Evolutionary conservation across 2,797 vertebrate species (phyloP).

Genomic region (Clarias platycephalus): DNA sequence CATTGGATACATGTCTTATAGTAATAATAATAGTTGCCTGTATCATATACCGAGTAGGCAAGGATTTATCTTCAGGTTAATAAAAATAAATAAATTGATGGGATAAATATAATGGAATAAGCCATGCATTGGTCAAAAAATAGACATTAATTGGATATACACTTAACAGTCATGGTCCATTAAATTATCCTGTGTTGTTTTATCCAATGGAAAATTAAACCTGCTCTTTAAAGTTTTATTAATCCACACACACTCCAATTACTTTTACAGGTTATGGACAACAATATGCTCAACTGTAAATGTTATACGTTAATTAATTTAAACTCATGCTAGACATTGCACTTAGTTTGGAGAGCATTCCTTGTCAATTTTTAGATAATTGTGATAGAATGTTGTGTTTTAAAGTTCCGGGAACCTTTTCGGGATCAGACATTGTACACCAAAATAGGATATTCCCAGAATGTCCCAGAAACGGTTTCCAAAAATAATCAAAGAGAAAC

Average conservation of each 20-base stretch:
- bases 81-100: not conserved
- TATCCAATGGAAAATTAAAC: not conserved
- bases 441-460: not conserved
- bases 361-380: not conserved
- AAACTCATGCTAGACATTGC: not conserved
- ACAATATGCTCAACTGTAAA: not conserved
- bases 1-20: not conserved
- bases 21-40: not conserved
- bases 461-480: not conserved
- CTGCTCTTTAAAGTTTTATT: not conserved
- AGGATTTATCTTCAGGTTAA: not conserved
- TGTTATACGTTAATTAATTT: not conserved
- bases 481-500: not conserved
- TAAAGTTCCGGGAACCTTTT: not conserved
- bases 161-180: not conserved
- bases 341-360: not conserved
- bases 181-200: not conserved
- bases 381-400: not conserved
- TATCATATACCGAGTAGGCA: not conserved
- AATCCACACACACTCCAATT: not conserved
- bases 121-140: not conserved
- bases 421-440: not conserved
- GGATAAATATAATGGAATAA: not conserved
- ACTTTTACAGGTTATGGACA: not conserved
- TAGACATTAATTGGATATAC: not conserved